Evolutionary conservation across 2,888 invertebrate species (phyloP), one percentile per base, ranked within the genome.

Genomic region (Malacosoma neustria): DNA sequence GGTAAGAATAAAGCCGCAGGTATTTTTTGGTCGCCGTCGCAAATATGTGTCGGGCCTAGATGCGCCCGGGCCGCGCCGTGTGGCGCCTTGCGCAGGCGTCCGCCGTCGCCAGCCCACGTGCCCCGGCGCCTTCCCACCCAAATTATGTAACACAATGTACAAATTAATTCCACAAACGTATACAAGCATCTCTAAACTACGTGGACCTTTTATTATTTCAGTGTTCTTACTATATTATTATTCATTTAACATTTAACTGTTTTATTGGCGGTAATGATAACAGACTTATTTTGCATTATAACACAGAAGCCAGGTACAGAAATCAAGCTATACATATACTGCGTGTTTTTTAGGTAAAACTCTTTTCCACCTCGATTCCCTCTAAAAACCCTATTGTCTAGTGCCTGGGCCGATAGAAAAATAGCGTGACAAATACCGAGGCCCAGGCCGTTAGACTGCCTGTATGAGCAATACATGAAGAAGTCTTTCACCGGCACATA

Each of bases 101-200:
- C 32, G 46, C 32, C 35, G 39, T 29, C 41, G 37, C 41, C 35
- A 30, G 32, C 35, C 22, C 37, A 22, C 22, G 48, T 35, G 41
- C 48, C 50, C 47, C 45, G 60, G 51, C 62, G 58, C 55, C 54
- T 48, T 40, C 36, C 45, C 38, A 38, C 33, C 35, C 44, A 54
- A 54, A 57, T 62, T 60, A 62, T 56, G 54, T 54, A 59, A 61
- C 49, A 43, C 50, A 41, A 42, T 36, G 42, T 41, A 47, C 37
- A 43, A 42, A 36, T 39, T 46, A 47, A 31, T 31, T 34, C 15
- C 29, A 14, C 11, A 14, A 30, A 14, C 30, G 30, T 14, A 35
- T 14, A 35, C 35, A 30, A 29, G 22, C 22, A 22, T 22, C 22
- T 22, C 22, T 7, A 22, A 22, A 22, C 22, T 22, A 22, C 22